Base-by-base conservation (phyloP, 2,113 vertebrate genomes). In the Nibea coibor region DNA sequence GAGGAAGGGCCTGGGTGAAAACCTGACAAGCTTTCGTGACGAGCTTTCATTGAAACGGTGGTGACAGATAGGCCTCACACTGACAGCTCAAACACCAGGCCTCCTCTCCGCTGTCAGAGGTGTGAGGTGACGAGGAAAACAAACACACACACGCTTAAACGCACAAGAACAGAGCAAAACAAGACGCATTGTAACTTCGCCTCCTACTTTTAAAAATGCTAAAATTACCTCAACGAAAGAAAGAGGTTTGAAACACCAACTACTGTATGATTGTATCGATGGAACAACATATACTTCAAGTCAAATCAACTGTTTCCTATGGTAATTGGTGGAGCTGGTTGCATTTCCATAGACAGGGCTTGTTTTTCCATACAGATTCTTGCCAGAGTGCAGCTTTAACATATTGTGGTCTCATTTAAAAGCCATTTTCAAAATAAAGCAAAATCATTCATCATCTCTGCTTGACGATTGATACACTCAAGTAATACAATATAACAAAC, bases 81-180 rank as follows among this genome's bases (percentile, higher is more conserved):
- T 85, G 81, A 88, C 78, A 77, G 81, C 81, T 80, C 28, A 22
- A 69, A 82, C 71, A 39, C 22, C 5, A 26, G 56, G 28, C 61
- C 43, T 74, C 72, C 59, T 64, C 51, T 5, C 20, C 26, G 64
- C 68, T 70, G 80, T 82, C 78, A 64, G 75, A n/a, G 57, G 64
- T 63, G 74, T 53, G 72, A 86, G 28, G 12, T 50, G 75, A 80
- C 8, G 75, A 45, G 15, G 19, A 58, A 82, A 79, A 73, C 67
- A 80, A 31, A 80, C 62, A 42, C 31, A 10, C 31, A 10, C 26
- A 51, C 10, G n/a, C 26, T 42, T 57, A 65, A 42, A 70, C 5
- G 28, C 31, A 58, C 39, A n/a, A 26, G 42, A 50, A 54, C 51
- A 51, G 31, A 43, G 35, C 35, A 16, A 39, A 15, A 31, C 26